A percentile compares a stretch with the other conserved stretches of the same genome.
Conservation (phyloP, 2,797 vertebrate species). For the Danionella dracula region DNA sequence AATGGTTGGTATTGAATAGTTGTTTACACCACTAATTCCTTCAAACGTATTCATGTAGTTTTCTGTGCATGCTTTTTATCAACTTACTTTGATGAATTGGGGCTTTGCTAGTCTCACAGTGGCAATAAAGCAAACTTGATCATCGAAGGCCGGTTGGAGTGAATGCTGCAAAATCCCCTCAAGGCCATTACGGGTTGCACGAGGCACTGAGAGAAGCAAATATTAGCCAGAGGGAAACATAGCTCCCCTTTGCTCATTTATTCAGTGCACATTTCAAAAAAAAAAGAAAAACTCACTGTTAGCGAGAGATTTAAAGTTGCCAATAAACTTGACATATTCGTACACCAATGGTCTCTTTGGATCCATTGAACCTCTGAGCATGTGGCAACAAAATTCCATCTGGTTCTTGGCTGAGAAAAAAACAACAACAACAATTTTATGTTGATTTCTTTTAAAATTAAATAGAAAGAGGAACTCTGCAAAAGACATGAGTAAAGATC, state of each 20-base stretch:
- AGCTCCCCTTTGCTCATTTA: not conserved
- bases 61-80: not conserved
- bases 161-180: slow-evolving; percentile 88
- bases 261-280: not conserved
- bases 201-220: slow-evolving; percentile 71
- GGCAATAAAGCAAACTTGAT: slow-evolving; percentile 94
- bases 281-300: slow-evolving; percentile 71
- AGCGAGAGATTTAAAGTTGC: slow-evolving; percentile 94
- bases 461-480: no score
- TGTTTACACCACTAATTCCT: not conserved
- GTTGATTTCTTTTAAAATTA: no score
- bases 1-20: not conserved
- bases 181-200: slow-evolving; percentile 84
- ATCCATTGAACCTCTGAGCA: slow-evolving; percentile 91
- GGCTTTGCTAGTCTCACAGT: slow-evolving; percentile 94
- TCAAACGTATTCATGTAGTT: not conserved
- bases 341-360: slow-evolving; percentile 89
- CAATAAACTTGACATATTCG: slow-evolving; percentile 94
- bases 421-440: not conserved
- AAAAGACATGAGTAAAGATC: no score
- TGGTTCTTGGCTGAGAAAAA: slow-evolving; percentile 76
- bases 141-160: slow-evolving; percentile 83
- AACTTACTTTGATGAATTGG: slow-evolving; percentile 92
- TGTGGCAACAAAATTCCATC: slow-evolving; percentile 95
- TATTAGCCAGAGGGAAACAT: no score